phyloP scores from a whole-genome alignment of 2,888 invertebrate species.

The Girardia tigrina region DNA sequence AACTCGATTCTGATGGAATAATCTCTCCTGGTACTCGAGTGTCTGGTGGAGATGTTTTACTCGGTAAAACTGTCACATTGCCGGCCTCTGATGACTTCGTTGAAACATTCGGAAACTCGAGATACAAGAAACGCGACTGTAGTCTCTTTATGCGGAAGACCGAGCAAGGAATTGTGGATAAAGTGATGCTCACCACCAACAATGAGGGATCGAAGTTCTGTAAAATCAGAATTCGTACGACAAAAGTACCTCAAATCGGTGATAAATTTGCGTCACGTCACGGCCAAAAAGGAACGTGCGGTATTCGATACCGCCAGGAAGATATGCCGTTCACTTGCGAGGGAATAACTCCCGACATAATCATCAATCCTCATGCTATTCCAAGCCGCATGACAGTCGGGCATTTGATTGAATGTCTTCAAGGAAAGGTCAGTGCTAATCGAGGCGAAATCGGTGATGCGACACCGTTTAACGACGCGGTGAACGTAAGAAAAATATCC shows the following conservation, averaged over 20 bases:
- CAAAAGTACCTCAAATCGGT: slow-evolving; percentile 95
- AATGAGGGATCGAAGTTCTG: slow-evolving; percentile 97
- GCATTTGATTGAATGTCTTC: slow-evolving; percentile 98
- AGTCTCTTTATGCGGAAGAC: slow-evolving; percentile 95
- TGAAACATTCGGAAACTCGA: slow-evolving; percentile 38
- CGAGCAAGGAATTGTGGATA: slow-evolving; percentile 97
- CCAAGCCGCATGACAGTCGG: slow-evolving; percentile 99
- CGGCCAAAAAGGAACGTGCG: slow-evolving; percentile 98
- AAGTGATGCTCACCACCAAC: slow-evolving; percentile 94
- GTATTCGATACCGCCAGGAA: slow-evolving; percentile 92
- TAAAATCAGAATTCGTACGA: slow-evolving; percentile 91
- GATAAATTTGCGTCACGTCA: slow-evolving; percentile 98
- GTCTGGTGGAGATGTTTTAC: slow-evolving; percentile 28
- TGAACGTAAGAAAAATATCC: slow-evolving; percentile 97
- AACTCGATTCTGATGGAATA: slow-evolving; percentile 95
- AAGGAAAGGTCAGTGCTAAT: slow-evolving; percentile 68
- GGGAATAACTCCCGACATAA: slow-evolving; percentile 92
- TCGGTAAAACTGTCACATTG: slow-evolving; percentile 82
- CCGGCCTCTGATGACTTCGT: slow-evolving; percentile 93
- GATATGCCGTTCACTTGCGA: slow-evolving; percentile 59
- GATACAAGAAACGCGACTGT: slow-evolving; percentile 77
- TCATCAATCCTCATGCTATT: slow-evolving; percentile 98
- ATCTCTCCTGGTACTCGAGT: slow-evolving; percentile 85
- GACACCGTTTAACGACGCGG: slow-evolving; percentile 97
- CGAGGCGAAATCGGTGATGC: slow-evolving; percentile 99